Evolutionary conservation across 2,888 invertebrate genomes (phyloP).

Genomic region (Coelinius sp.): DNA sequence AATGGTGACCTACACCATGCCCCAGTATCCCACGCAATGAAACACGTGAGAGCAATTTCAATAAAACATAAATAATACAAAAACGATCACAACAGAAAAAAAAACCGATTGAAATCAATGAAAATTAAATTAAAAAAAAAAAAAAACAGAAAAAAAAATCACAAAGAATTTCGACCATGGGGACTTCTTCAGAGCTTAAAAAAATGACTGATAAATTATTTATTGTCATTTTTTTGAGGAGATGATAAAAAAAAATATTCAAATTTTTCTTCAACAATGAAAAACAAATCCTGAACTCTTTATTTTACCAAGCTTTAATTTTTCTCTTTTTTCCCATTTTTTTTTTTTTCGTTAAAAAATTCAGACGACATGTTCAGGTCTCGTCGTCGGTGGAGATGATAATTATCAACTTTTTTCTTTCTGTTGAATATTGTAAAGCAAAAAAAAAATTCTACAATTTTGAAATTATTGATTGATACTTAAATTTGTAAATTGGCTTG

Average conservation of each 20-base stretch:
- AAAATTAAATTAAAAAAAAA: conserved; percentile 30
- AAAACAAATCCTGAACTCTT: conserved; percentile 12
- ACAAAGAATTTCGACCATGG: conserved; percentile 42
- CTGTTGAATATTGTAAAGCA: background rate
- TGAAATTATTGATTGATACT: background rate
- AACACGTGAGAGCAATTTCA: conserved; percentile 57
- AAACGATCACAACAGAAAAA: conserved; percentile 32
- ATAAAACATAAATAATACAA: conserved; percentile 38
- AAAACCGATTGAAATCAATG: conserved; percentile 25
- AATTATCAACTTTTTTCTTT: background rate
- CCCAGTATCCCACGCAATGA: conserved; percentile 91
- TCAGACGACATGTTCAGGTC: conserved; percentile 5
- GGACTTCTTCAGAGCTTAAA: conserved; percentile 30
- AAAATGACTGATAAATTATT: background rate
- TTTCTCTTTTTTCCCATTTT: conserved; percentile 6
- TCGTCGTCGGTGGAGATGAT: conserved; percentile 48
- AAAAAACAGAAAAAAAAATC: conserved; percentile 36
- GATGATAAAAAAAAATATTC: background rate
- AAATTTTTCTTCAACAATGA: conserved; percentile 1
- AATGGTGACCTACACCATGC: conserved; percentile 77
- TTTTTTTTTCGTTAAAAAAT: conserved; percentile 18
- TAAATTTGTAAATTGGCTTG: background rate
- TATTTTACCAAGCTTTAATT: conserved; percentile 13
- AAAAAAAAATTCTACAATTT: too few species aligned
- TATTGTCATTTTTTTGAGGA: background rate